Base-by-base conservation (phyloP, 2,888 invertebrate genomes). In the Watsonalla binaria region DNA sequence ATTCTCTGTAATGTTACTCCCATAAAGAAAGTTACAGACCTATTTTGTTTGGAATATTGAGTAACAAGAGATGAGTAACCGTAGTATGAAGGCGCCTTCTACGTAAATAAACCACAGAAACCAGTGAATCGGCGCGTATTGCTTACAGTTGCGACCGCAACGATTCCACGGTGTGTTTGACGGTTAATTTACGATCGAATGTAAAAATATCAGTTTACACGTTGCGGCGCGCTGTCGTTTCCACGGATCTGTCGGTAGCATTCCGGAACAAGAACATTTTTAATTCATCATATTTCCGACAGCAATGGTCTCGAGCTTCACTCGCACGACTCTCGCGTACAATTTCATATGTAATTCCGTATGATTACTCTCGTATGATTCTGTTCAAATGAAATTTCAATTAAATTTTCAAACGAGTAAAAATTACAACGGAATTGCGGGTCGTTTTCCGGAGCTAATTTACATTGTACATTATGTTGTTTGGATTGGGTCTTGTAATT, bases 141-240 rank as follows among this genome's bases (percentile, higher is more conserved):
- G 14, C 49, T 49, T 37, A 15, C 37, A 49, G 47, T 46, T 51
- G 56, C 51, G 60, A 61, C 65, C 62, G 60, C 61, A 56, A 59
- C 56, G 60, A 58, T 56, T 59, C 56, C 63, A 49, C 62, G 59
- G 63, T 65, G 65, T 60, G 62, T 62, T 59, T 61, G 63, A 57
- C 60, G 63, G 61, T 62, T 70, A 68, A 78, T 79, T 78, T 78
- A 79, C 72, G 76, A 76, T 53, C 63, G 53, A 62, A 66, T 68
- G 66, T 66, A 71, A 72, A 78, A 74, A 70, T 70, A 70, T 66
- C 62, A 56, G 63, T 59, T 62, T 65, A 69, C 59, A 60, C 63
- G 65, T 60, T 63, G 47, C 24, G 24, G 24, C 24, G 24, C 24
- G 24, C 24, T 4, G 24, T 24, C 24, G 24, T 4, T 24, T 24